Evolutionary conservation across 2,113 vertebrate species (phyloP).

Genomic region (Gnathonemus longibarbis): DNA sequence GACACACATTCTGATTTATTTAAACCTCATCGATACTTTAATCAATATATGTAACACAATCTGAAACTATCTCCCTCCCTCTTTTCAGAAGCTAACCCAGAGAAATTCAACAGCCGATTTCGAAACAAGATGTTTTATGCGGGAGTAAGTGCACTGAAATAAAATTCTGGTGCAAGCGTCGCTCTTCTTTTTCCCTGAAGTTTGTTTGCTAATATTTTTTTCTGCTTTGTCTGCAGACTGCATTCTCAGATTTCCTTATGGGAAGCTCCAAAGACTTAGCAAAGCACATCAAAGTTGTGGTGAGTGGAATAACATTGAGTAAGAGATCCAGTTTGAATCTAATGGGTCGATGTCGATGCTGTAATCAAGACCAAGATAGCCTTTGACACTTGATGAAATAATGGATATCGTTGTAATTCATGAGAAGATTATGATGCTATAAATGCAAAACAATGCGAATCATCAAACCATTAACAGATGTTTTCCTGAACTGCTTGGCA

Average conservation of each 20-base stretch:
- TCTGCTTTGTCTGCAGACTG: conserved; percentile 65
- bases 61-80: conserved; percentile 16
- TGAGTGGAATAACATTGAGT: conserved; percentile 48
- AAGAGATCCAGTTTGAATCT: background rate
- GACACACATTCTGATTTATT: background rate
- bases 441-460: background rate
- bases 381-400: background rate
- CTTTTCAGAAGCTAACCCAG: conserved; percentile 84
- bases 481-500: background rate
- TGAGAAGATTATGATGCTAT: background rate
- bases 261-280: conserved; percentile 88
- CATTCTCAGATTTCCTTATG: conserved; percentile 85
- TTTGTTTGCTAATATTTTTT: background rate
- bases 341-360: background rate
- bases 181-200: background rate
- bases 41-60: conserved; percentile 9
- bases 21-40: background rate
- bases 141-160: conserved; percentile 68
- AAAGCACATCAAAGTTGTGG: conserved; percentile 84
- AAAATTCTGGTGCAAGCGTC: background rate
- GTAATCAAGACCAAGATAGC: background rate
- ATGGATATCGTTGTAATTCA: background rate
- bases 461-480: background rate
- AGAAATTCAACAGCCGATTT: conserved; percentile 95
- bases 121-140: conserved; percentile 98